A percentile compares a stretch with the other conserved stretches of the same genome.
These are phyloP conservation scores for Heteromormyrus szaboi DNA, from an alignment of 2,797 vertebrate genomes.

Conservation along the genomic window DNA sequence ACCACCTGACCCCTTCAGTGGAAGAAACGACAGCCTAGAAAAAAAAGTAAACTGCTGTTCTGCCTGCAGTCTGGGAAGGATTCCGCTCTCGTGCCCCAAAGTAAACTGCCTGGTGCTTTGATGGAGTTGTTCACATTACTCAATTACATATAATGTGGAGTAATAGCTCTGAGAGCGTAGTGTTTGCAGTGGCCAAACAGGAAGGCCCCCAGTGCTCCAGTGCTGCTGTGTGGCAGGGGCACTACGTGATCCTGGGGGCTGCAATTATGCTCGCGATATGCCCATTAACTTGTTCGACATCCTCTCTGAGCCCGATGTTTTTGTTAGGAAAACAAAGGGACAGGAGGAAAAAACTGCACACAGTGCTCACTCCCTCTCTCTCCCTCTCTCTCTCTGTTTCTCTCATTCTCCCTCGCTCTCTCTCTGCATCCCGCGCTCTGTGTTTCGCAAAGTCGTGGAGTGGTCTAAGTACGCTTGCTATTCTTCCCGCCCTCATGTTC, in stretches of 20 bases:
- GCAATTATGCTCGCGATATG: conserved; percentile 37
- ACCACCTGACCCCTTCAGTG: not conserved
- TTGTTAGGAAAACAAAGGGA: conserved; percentile 27
- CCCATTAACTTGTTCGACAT: conserved; percentile 31
- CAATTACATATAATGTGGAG: conserved; percentile 45
- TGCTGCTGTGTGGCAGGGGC: conserved; percentile 29
- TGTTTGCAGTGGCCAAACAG: conserved; percentile 26
- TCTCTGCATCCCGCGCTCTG: conserved; percentile 4
- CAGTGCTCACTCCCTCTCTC: not conserved
- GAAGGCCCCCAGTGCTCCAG: conserved; percentile 19
- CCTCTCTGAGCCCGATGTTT: conserved; percentile 13
- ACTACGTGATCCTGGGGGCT: conserved; percentile 30
- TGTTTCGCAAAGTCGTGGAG: conserved; percentile 5
- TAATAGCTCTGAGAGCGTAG: conserved; percentile 40
- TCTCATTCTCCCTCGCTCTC: not conserved
- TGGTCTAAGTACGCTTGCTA: conserved; percentile 17
- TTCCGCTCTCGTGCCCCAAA: conserved; percentile 16
- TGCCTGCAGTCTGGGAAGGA: not conserved
- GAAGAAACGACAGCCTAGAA: not conserved
- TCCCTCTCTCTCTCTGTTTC: not conserved
- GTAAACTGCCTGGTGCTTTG: conserved; percentile 30
- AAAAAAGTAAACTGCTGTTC: not conserved
- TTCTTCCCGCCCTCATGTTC: conserved; percentile 29
- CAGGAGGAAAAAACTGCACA: not conserved
- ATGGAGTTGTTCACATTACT: conserved; percentile 31